Evolutionary conservation across 2,797 vertebrate species (phyloP), one percentile per base, ranked within the genome.

Genomic region (Harpagifer antarcticus): DNA sequence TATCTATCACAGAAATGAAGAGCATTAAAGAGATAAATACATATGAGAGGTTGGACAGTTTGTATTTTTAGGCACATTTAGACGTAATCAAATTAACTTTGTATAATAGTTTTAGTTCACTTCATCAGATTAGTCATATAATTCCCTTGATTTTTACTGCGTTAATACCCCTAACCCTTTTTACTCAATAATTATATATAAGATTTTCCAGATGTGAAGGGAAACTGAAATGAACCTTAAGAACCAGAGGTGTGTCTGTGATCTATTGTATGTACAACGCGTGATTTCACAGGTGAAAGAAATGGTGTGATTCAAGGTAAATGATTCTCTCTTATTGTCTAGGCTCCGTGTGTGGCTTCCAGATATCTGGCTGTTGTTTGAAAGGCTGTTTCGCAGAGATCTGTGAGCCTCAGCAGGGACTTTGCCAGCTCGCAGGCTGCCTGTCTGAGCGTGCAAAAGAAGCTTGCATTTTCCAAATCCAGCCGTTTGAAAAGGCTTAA

Each of bases 381-480:
- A 74, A 19, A 23, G 37, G 37, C 66, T 74, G 47, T 62, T 65
- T 83, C 45, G 68, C 47, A 23, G 49, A 59, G 47, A 75, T 73
- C 66, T 64, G 37, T 54, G 52, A 75, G 57, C 64, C 43, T 68
- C 53, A 27, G 76, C 70, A 40, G 58, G 78, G 65, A 54, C 63
- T 63, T 48, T 37, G 37, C 33, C 65, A 66, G 59, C 75, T 72
- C 68, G 69, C 64, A n/a, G 68, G 60, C 57, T 53, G 65, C 23
- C 69, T 57, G 79, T 31, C 67, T 45, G 58, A 73, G 70, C 52
- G 60, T 83, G 74, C 78, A 54, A 77, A 86, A 82, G 76, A 49
- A 76, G 84, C 86, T 86, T 81, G 79, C 52, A 78, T 87, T 87
- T 27, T 86, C 75, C 81, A 91, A 90, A 89, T 87, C 83, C 72